These are phyloP conservation scores for Microcebus lehilahytsara DNA, from an alignment of 2,113 vertebrate species.

Conservation along the genomic window DNA sequence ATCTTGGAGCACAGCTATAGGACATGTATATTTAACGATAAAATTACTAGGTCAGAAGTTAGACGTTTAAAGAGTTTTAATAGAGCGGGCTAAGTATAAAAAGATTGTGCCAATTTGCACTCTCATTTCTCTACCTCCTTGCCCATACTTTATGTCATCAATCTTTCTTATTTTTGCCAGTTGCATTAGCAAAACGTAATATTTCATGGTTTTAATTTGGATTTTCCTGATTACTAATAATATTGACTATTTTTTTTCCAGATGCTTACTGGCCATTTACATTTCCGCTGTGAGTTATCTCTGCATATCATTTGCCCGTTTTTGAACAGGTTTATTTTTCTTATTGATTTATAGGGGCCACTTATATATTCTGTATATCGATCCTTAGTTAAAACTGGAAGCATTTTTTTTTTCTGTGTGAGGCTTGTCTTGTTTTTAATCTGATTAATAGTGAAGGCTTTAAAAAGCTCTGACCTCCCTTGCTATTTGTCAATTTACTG, in stretches of 20 bases:
- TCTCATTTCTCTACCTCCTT: background rate
- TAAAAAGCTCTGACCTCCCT: background rate
- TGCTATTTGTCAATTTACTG: background rate
- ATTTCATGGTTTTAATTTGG: background rate
- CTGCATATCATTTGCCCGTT: background rate
- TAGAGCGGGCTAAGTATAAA: background rate
- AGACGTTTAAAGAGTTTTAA: background rate
- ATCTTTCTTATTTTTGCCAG: background rate
- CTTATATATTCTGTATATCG: background rate
- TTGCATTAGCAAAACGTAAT: background rate
- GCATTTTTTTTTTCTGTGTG: background rate
- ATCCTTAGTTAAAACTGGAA: background rate
- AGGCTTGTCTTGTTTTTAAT: background rate
- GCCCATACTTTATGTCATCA: background rate
- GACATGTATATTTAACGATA: background rate
- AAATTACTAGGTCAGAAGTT: background rate
- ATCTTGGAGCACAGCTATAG: background rate
- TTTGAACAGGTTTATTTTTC: background rate
- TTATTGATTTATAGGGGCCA: background rate
- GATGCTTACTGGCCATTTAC: background rate
- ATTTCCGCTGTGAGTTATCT: background rate
- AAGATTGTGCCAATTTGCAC: background rate
- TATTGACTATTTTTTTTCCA: background rate
- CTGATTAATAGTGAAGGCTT: background rate
- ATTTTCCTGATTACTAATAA: background rate